Percentiles rank a stretch among this genome's conserved stretches.
Evolutionary conservation across 2,113 vertebrate species (phyloP).

Genomic region (Holacanthus passer): DNA sequence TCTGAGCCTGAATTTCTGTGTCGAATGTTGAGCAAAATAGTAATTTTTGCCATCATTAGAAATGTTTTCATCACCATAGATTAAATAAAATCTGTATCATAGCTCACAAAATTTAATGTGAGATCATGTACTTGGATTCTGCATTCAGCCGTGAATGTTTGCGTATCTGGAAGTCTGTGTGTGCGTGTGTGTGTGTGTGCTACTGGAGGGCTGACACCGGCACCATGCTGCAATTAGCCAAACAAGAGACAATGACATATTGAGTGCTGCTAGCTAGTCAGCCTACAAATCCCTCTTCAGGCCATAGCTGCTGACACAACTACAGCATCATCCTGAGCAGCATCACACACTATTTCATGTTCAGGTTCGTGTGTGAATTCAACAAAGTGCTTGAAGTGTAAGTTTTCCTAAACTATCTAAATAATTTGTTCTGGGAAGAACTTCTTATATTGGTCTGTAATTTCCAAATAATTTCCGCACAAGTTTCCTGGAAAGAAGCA

Average conservation of each 20-base stretch:
- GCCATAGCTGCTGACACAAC: constrained; percentile 52
- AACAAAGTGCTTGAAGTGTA: not conserved
- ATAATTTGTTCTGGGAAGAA: not conserved
- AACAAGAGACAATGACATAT: constrained; percentile 73
- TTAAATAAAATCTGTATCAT: not conserved
- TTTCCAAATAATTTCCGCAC: not conserved
- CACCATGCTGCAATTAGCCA: constrained; percentile 67
- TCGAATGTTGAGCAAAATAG: not conserved
- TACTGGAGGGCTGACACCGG: constrained; percentile 62
- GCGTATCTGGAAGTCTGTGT: not conserved
- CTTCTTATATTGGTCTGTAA: not conserved
- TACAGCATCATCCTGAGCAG: constrained; percentile 6
- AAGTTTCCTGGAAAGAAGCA: not conserved
- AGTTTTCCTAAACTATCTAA: not conserved
- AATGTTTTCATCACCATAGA: not conserved
- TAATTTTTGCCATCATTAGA: not conserved
- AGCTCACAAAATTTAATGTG: not conserved
- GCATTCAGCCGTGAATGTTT: not conserved
- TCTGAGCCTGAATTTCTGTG: not conserved
- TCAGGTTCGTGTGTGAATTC: not conserved
- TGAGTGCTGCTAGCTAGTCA: constrained; percentile 65
- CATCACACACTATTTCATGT: not conserved
- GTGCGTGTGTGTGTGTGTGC: not conserved
- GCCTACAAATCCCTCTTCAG: constrained; percentile 52
- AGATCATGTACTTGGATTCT: not conserved